Percentiles rank a stretch among this genome's conserved stretches.
Evolutionary conservation across 2,797 vertebrate genomes (phyloP).

Genomic region (Delichon dasypus): DNA sequence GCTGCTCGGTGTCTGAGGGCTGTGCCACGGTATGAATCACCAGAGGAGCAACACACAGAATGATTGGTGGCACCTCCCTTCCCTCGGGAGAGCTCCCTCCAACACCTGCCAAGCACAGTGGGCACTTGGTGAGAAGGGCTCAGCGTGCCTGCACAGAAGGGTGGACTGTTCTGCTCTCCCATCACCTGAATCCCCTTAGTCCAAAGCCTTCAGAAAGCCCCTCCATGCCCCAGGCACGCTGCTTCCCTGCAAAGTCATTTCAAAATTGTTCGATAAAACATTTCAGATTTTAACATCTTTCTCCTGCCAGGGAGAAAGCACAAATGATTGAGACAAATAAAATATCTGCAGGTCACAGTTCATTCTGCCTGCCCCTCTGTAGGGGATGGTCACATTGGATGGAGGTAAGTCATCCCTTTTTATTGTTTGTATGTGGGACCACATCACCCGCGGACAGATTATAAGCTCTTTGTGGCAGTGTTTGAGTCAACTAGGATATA

Average conservation of each 20-base stretch:
- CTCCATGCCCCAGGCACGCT: not conserved
- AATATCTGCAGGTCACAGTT: not conserved
- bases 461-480: not conserved
- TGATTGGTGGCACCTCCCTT: not conserved
- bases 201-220: not conserved
- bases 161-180: not conserved
- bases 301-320: not conserved
- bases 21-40: not conserved
- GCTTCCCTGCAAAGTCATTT: not conserved
- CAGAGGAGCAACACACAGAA: not conserved
- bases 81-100: not conserved
- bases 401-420: not conserved
- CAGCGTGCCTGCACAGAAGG: not conserved
- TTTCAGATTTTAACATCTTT: not conserved
- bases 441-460: not conserved
- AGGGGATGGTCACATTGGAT: not conserved
- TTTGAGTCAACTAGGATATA: not conserved
- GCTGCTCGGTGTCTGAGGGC: not conserved
- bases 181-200: not conserved
- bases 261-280: not conserved
- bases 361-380: not conserved
- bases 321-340: not conserved
- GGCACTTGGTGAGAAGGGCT: not conserved
- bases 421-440: not conserved
- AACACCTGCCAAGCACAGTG: fast-evolving